Conservation (phyloP, 2,797 vertebrate species). For the Danio tinwini region DNA sequence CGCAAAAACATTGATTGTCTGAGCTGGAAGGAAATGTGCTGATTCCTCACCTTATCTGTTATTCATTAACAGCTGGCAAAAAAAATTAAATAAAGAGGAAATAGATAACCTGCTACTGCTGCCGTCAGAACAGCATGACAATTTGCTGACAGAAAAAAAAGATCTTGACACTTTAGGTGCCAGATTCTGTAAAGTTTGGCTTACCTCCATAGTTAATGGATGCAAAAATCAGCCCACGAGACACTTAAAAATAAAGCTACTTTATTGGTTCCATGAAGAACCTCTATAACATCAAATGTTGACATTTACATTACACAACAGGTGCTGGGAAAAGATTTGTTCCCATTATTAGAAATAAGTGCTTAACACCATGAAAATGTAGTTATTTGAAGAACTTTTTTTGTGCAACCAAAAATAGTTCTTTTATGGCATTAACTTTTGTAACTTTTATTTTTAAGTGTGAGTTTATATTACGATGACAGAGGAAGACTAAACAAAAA, state of each 20-base stretch:
- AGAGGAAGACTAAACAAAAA: not conserved
- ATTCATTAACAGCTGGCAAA: slow-evolving; percentile 78
- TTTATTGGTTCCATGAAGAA: too few relatives aligned
- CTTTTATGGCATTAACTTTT: too few relatives aligned
- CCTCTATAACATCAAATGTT: too few relatives aligned
- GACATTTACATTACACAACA: too few relatives aligned
- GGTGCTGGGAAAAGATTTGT: too few relatives aligned
- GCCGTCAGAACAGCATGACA: slow-evolving; percentile 71
- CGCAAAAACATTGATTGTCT: slow-evolving; percentile 72
- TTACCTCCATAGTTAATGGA: not conserved
- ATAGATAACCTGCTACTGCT: slow-evolving; percentile 78
- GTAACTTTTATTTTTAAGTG: too few relatives aligned
- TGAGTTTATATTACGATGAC: not conserved
- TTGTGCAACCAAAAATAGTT: too few relatives aligned
- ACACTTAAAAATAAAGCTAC: not conserved
- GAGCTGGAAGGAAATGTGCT: slow-evolving; percentile 78
- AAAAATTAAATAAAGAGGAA: slow-evolving; percentile 74
- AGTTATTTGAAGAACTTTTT: too few relatives aligned
- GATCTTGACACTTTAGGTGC: slow-evolving; percentile 61
- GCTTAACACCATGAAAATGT: too few relatives aligned
- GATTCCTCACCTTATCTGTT: slow-evolving; percentile 73
- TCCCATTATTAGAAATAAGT: too few relatives aligned
- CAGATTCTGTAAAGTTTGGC: not conserved
- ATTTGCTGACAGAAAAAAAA: slow-evolving; percentile 74
- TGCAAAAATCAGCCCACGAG: not conserved